Base-by-base conservation (phyloP, 2,888 invertebrate genomes). In the Acrocera orbiculus region DNA sequence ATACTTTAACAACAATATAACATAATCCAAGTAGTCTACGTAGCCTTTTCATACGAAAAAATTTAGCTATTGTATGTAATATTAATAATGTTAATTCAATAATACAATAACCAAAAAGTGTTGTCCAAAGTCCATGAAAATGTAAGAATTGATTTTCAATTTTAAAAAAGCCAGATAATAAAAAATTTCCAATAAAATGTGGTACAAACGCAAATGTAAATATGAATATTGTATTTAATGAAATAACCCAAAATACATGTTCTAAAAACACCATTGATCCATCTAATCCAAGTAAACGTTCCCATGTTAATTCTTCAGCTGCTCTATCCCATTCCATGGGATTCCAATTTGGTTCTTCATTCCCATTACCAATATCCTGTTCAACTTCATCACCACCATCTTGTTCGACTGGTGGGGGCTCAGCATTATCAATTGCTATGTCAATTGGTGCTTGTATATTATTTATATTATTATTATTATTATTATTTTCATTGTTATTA, bases 161-260 rank as follows among this genome's bases (percentile, higher is more conserved):
- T 15, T 52, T 52, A 32, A 58, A 36, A 7, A 58, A 38, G 32
- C 76, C 76, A 9, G 74, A 69, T 36, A 93, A 70, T 2, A 85
- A 77, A 48, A 82, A 70, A 47, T 80, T 75, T 2, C 96, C 96
- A 62, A 95, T 86, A 48, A 92, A 89, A 56, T 92, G 95, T 0
- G 96, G 96, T 46, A 83, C 82, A 53, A 92, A 96, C 26, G 95
- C 96, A 64, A 98, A 98, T 14, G 93, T 81, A 41, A 96, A 70
- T 43, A 96, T 95, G 55, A 96, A 96, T 36, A 96, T 66, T 1
- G 95, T 92, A 53, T 98, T 96, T 17, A 98, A 63, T 0, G 93
- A 92, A 14, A 96, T 89, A 16, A 96, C 93, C 96, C 96, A 98
- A 56, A 98, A 95, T 0, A 98, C 95, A 64, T 98, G 96, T 57